Base-by-base conservation (phyloP, 2,888 invertebrate genomes). In the Dioctria rufipes region DNA sequence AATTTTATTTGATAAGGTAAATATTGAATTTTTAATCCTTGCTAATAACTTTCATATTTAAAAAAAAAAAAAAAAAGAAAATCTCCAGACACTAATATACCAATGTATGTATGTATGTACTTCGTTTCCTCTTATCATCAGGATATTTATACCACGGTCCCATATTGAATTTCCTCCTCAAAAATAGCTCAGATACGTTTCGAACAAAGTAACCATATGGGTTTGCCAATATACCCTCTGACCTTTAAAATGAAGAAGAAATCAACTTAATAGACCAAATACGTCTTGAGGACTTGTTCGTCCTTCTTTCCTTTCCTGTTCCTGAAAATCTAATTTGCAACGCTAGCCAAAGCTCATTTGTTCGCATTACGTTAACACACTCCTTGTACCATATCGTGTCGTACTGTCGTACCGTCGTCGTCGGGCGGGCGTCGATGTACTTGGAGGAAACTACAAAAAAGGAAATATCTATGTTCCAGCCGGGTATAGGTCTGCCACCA, bases 291-390 rank as follows among this genome's bases (percentile, higher is more conserved):
- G 63, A 61, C 63, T 63, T 25, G 77, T 46, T 63, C 63, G 63
- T 77, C 63, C 77, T 71, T 69, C 66, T 78, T 66, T 65, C 66
- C 54, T 65, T 66, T 66, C 65, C 54, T 78, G 58, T 66, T 78
- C 78, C 77, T 77, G 63, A 80, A 82, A 83, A 83, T 83, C 83
- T 83, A 83, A 83, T 83, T 83, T 83, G 83, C 83, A 81, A 75
- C 80, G 82, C 80, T 82, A 83, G 83, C 83, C 83, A 81, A 82
- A 81, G 78, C 83, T 83, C 83, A 83, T 83, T 83, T 83, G 83
- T 83, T 81, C 82, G 80, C 67, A 83, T 83, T 83, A 83, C 81
- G 80, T 80, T 81, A 80, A 82, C 81, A 82, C 77, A 83, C 81
- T 37, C 73, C 73, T 42, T 58, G 73, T 6, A 42, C 71, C 37